Conservation (phyloP, 2,113 vertebrate species). For the Octodon degus region DNA sequence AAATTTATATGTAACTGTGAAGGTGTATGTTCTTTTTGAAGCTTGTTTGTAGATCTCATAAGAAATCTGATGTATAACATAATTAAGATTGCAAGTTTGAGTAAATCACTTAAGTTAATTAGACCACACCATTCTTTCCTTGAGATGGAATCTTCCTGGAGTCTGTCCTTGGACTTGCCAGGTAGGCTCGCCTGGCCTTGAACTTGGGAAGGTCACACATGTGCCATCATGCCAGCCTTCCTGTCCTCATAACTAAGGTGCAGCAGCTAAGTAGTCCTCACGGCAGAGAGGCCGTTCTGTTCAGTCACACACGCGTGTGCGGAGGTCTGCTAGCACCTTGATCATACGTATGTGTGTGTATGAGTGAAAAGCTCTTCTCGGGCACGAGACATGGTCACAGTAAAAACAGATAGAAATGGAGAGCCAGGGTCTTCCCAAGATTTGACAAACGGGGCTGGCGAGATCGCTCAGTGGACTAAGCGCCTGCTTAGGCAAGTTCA, state of each 20-base stretch:
- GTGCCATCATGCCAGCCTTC: background rate
- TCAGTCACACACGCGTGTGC: background rate
- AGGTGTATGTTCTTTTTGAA: background rate
- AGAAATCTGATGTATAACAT: background rate
- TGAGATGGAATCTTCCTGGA: background rate
- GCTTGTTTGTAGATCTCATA: background rate
- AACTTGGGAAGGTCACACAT: background rate
- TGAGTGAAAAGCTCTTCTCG: background rate
- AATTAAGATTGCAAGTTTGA: slow-evolving; percentile 48
- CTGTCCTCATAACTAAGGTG: background rate
- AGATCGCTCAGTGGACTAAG: too few species aligned
- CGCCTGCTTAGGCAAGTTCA: too few species aligned
- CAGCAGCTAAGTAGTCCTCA: background rate
- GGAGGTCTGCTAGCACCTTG: background rate
- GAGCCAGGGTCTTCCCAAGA: background rate
- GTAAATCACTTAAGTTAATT: background rate
- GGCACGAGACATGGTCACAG: background rate
- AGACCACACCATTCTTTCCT: background rate
- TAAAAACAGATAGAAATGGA: background rate
- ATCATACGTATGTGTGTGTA: background rate
- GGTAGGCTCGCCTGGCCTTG: background rate
- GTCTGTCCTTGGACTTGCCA: background rate
- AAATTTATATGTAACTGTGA: background rate
- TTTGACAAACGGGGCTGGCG: background rate
- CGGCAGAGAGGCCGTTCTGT: fast-evolving